phyloP scores from a whole-genome alignment of 1,140 invertebrate species.

The Drosophila baimaii region DNA sequence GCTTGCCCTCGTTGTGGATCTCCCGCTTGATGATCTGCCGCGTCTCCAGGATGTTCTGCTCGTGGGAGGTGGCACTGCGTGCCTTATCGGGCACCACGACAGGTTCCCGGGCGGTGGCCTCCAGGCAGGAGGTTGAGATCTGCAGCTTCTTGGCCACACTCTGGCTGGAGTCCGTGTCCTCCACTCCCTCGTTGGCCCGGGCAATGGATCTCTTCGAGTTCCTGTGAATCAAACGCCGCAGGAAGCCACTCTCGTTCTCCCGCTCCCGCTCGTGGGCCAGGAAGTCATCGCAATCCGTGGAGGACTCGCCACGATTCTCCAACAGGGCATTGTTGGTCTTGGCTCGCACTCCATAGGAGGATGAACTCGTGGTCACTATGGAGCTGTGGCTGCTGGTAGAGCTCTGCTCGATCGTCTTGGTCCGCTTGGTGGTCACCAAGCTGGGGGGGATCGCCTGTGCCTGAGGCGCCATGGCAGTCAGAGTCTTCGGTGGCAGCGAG shows the following conservation, averaged over 20 bases:
- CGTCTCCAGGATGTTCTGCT: conserved; percentile 72
- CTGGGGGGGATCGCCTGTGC: conserved; percentile 15
- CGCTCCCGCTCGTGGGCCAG: conserved; percentile 2
- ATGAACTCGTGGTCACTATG: conserved; percentile 33
- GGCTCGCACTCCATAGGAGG: conserved; percentile 52
- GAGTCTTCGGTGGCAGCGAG: conserved; percentile 86
- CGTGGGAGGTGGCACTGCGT: conserved; percentile 67
- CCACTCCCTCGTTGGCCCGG: conserved; percentile 84
- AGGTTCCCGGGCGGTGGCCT: conserved; percentile 52
- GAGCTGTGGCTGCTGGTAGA: conserved; percentile 11
- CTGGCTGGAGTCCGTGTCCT: conserved; percentile 85
- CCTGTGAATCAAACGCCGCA: conserved; percentile 87
- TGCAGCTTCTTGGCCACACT: conserved; percentile 82
- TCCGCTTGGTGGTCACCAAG: conserved; percentile 34
- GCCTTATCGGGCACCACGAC: conserved; percentile 49
- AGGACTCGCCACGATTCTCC: conserved; percentile 63
- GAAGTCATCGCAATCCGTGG: conserved; percentile 65
- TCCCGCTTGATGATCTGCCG: conserved; percentile 74
- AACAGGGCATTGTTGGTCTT: conserved; percentile 45
- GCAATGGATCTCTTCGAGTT: conserved; percentile 85
- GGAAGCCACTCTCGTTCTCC: conserved; percentile 86
- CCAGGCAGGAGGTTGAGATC: conserved; percentile 66
- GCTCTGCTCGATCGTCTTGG: conserved; percentile 53
- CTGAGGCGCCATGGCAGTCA: conserved; percentile 44
- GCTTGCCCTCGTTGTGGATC: conserved; percentile 68